Base-by-base conservation (phyloP, 2,797 vertebrate species). In the Dicrostonyx torquatus region DNA sequence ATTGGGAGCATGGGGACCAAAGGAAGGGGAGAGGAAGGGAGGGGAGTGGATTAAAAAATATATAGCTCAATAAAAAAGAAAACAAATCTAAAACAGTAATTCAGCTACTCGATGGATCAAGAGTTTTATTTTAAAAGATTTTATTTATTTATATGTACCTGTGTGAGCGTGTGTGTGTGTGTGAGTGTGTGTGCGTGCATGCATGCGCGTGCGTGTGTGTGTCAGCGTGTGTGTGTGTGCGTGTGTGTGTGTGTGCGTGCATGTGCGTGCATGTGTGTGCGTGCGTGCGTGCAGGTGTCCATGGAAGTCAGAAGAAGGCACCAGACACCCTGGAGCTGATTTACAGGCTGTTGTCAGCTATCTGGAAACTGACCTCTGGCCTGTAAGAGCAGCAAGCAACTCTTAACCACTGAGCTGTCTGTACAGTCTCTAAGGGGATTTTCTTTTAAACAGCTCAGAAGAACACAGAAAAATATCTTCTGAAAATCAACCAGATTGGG, bases 371-470 rank as follows among this genome's bases (percentile, higher is more conserved):
- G 48, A 86, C 18, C 34, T 53, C 64, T 37, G 64, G 13, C 37
- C 34, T 86, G 5, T 5, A n/a, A 70, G 48, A 86, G 48, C 48
- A 86, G 13, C 48, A 12, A 40, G n/a, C 4, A 2, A 2, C 45
- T 40, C 14, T 37, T 53, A 53, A 55, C 22, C 24, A 26, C 64
- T 26, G 45, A 70, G 48, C 83, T 43, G 14, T 40, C 22, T 53
- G 34, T 53, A 12, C 12, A 31, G 68, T 26, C 14, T 31, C 50
- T 37, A 55, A 17, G 15, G 64, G 80, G n/a, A 34, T 68, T 87
- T 83, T 78, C 60, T 75, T 92, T 80, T 77, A 89, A 94, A 90
- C 89, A 72, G 48, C 40, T 91, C 72, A 88, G 72, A 85, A 93
- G 45, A 58, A 40, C 40, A 68, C 26, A 78, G 92, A 76, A 94